These are phyloP conservation scores for Limosa lapponica DNA, from an alignment of 2,797 vertebrate genomes.

Conservation along the genomic window DNA sequence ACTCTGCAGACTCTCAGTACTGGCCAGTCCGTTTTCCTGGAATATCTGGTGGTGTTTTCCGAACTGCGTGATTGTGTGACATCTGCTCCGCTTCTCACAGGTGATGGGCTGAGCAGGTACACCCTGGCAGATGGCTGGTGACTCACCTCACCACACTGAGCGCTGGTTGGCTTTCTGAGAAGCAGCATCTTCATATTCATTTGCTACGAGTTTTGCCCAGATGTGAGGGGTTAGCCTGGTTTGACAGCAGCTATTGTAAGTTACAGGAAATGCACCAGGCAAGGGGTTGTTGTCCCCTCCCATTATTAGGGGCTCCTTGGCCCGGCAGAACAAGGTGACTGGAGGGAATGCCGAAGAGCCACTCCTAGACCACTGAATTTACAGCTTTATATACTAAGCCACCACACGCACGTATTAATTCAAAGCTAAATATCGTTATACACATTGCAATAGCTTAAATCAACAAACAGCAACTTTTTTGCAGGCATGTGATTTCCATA, in stretches of 20 bases:
- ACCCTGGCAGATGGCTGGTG: conserved; percentile 75
- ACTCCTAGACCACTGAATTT: neutral
- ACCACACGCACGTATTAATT: neutral
- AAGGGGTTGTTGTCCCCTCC: neutral
- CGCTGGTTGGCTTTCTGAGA: conserved; percentile 74
- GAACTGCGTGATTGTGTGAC: conserved; percentile 74
- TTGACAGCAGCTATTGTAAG: conserved; percentile 29
- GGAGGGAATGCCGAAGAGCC: neutral
- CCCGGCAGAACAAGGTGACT: neutral
- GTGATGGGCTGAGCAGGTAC: conserved; percentile 70
- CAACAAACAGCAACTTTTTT: neutral
- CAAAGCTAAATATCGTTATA: neutral
- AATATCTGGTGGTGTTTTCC: conserved; percentile 72
- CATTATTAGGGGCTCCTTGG: neutral
- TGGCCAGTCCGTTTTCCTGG: conserved; percentile 64
- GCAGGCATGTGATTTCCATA: neutral
- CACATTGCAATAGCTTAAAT: neutral
- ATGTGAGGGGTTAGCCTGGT: conserved; percentile 56
- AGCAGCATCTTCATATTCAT: conserved; percentile 75
- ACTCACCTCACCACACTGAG: conserved; percentile 69
- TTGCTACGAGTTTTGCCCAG: conserved; percentile 68
- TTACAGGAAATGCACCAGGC: conserved; percentile 34
- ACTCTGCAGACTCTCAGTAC: conserved; percentile 32
- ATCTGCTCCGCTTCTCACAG: conserved; percentile 77
- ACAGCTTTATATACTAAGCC: neutral